These are phyloP conservation scores for Acanthurus leucopareius DNA, from an alignment of 2,797 vertebrate genomes.

Conservation along the genomic window DNA sequence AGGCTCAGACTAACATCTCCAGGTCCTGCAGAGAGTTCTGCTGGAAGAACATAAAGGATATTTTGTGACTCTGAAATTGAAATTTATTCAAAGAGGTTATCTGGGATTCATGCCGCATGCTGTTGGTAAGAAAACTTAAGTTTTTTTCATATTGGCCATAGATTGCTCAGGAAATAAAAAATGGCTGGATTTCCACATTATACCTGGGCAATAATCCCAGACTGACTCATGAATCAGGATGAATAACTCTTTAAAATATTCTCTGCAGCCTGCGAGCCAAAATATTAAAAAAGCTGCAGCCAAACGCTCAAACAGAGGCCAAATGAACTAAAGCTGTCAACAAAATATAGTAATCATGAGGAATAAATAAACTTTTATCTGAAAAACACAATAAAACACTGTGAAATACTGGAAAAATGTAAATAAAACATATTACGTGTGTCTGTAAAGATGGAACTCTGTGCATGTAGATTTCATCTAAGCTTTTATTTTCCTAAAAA, in stretches of 20 bases:
- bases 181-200: neutral
- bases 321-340: neutral
- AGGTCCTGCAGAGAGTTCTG: neutral
- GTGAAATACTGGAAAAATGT: too few relatives aligned
- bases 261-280: neutral
- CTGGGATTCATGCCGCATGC: neutral
- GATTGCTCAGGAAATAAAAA: neutral
- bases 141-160: neutral
- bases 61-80: neutral
- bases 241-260: neutral
- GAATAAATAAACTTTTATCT: too few relatives aligned
- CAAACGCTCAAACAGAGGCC: neutral
- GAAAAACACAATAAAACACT: too few relatives aligned
- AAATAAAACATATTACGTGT: too few relatives aligned
- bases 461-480: too few relatives aligned
- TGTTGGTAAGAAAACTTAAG: neutral
- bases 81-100: neutral
- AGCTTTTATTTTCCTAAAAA: too few relatives aligned
- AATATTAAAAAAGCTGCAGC: neutral
- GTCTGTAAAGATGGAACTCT: too few relatives aligned
- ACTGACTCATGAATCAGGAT: neutral
- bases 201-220: neutral
- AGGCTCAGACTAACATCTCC: neutral
- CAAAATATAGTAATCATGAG: neutral
- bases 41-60: neutral